Evolutionary conservation across 2,113 vertebrate genomes (phyloP).

Genomic region (Physeter macrocephalus): DNA sequence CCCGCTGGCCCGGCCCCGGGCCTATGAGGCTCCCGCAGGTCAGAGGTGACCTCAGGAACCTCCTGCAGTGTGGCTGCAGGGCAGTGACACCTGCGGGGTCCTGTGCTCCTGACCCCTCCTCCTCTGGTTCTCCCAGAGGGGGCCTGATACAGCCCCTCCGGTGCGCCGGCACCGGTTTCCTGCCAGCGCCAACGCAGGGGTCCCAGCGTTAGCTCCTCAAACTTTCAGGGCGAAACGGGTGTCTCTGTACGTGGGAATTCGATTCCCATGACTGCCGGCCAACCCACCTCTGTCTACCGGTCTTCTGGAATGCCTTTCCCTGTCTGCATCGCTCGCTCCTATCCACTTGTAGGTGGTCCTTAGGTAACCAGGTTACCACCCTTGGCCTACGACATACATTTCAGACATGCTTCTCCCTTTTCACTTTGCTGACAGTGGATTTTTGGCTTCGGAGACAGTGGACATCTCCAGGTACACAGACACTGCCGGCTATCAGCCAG

Average conservation of each 20-base stretch:
- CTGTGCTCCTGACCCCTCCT: neutral
- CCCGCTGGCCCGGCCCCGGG: accelerated
- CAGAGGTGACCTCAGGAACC: neutral
- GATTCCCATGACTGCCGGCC: accelerated
- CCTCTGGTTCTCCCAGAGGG: accelerated
- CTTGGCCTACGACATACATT: accelerated
- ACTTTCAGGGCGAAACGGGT: accelerated
- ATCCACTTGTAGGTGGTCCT: accelerated
- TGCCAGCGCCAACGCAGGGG: accelerated
- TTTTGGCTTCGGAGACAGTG: neutral
- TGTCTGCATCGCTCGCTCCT: accelerated
- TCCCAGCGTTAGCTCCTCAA: accelerated
- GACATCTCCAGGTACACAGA: neutral
- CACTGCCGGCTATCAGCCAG: neutral
- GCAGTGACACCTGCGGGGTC: accelerated
- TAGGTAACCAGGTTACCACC: accelerated
- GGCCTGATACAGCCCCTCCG: neutral
- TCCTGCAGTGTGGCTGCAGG: accelerated
- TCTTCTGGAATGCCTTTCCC: neutral
- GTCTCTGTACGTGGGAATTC: accelerated
- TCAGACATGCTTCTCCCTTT: accelerated
- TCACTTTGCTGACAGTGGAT: accelerated
- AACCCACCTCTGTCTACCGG: accelerated
- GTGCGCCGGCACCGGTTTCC: no score
- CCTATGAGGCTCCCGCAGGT: accelerated